These are phyloP conservation scores for Eubasilissa regina DNA, from an alignment of 1,140 invertebrate genomes.

Conservation along the genomic window DNA sequence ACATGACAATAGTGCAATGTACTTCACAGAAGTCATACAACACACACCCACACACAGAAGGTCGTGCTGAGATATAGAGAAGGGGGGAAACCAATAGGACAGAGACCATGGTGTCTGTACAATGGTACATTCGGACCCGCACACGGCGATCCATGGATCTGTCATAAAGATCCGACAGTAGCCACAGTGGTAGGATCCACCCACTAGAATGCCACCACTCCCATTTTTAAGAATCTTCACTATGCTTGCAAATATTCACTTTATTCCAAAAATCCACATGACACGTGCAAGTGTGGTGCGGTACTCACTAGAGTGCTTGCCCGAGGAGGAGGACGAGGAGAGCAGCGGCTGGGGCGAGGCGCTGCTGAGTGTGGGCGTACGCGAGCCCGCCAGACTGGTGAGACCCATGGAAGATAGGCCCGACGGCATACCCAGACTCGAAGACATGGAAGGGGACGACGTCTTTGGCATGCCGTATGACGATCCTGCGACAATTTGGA, in stretches of 20 bases:
- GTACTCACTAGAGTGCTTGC: slow-evolving; percentile 63
- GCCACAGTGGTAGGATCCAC: too few species aligned
- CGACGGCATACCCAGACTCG: slow-evolving; percentile 63
- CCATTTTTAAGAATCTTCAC: too few species aligned
- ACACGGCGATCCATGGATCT: too few species aligned
- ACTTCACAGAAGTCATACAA: too few species aligned
- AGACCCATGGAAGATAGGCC: slow-evolving; percentile 68
- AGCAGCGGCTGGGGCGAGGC: slow-evolving; percentile 50
- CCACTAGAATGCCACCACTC: too few species aligned
- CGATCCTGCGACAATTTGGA: slow-evolving; percentile 56
- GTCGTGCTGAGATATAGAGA: too few species aligned
- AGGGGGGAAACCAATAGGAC: too few species aligned
- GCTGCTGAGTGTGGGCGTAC: slow-evolving; percentile 41
- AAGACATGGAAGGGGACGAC: slow-evolving; percentile 68
- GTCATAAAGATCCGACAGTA: too few species aligned
- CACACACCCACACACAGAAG: too few species aligned
- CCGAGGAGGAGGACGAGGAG: slow-evolving; percentile 31
- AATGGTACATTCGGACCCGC: too few species aligned
- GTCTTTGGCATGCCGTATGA: slow-evolving; percentile 71
- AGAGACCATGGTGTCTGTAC: too few species aligned
- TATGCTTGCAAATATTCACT: neutral
- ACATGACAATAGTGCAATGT: too few species aligned
- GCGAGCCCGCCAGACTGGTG: slow-evolving; percentile 61
- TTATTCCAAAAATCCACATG: neutral
- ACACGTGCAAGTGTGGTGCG: neutral